Evolutionary conservation across 2,888 invertebrate species (phyloP), one percentile per base, ranked within the genome.

Genomic region (Epistrophe eligans): DNA sequence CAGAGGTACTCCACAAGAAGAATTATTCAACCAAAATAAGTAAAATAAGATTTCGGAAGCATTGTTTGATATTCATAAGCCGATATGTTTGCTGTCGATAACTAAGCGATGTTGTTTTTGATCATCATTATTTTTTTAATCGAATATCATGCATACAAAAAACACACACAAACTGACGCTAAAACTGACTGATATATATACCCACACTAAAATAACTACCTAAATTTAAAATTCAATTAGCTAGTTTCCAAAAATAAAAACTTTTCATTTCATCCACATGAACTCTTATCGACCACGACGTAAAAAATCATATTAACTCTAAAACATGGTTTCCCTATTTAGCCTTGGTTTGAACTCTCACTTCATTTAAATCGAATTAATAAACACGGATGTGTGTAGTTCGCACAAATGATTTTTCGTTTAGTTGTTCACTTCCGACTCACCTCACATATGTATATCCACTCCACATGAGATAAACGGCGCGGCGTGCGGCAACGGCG

Each of bases 341-440:
- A 55, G 55, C 55, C 15, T n/a, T 57, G 32, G 17, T 8, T 57
- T 2, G 15, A 28, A 28, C 24, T 55, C 28, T 28, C 55, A 32
- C 55, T 57, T 57, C 7, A 32, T 32, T 32, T n/a, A 57, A 57
- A 57, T 57, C 15, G 15, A 57, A 57, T 32, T 57, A 32, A 32
- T 28, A 28, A 24, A 32, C 15, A 32, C 13, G 24, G 13, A 45
- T n/a, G 13, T 28, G 15, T 35, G n/a, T n/a, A 35, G n/a, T 57
- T 35, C 57, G n/a, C 32, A n/a, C 35, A 57, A 57, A n/a, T 57
- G n/a, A 32, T 35, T 57, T 57, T 57, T 35, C n/a, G 32, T 57
- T 0, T 35, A 15, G 57, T 45, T 45, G 45, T 15, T n/a, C n/a
- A 9, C 32, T 57, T 57, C 35, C 35, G n/a, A 35, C 32, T 24